Evolutionary conservation across 2,797 vertebrate species (phyloP), one percentile per base, ranked within the genome.

Genomic region (Botia almorhae): DNA sequence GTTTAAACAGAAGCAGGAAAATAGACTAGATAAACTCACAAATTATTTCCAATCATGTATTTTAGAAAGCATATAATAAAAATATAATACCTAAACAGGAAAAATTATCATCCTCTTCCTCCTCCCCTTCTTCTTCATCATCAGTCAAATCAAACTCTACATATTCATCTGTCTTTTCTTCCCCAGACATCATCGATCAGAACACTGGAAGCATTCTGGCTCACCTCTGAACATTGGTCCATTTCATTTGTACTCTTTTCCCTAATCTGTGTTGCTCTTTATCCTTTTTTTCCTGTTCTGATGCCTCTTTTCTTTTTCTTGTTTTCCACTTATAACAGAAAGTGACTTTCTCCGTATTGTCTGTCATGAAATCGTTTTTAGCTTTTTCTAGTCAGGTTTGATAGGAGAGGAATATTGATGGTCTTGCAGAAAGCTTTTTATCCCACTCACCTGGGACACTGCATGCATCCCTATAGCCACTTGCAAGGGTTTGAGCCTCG

Each of bases 31-130:
- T 7, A 5, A 51, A 51, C 16, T 65, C 14, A 63, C 58, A 61
- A 61, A n/a, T 5, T 7, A 8, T 36, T 36, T 17, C 17, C 2
- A n/a, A 65, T 10, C 16, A 39, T 10, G 33, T 39, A 53, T 64
- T 75, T 43, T 50, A 71, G 29, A 29, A 29, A 36, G 26, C 1
- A 6, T 33, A 33, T 33, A 33, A n/a, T 53, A 53, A 53, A 67
- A 2, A 13, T 10, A 48, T 50, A 75, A 21, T 71, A 86, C 83
- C 85, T 83, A 75, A 76, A 56, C 14, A 65, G 6, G 81, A 76
- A 68, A 65, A 7, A 69, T 7, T 70, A 11, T 69, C 78, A 2
- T 82, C 82, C 0, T 16, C 1, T 12, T 61, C 39, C 2, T 56
- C 58, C 0, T 46, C 68, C 0, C 39, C 58, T 0, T 69, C 69